Percentiles rank a stretch among this genome's conserved stretches.
Conservation (phyloP, 1,140 invertebrate species). For the Neodiprion fabricii region DNA sequence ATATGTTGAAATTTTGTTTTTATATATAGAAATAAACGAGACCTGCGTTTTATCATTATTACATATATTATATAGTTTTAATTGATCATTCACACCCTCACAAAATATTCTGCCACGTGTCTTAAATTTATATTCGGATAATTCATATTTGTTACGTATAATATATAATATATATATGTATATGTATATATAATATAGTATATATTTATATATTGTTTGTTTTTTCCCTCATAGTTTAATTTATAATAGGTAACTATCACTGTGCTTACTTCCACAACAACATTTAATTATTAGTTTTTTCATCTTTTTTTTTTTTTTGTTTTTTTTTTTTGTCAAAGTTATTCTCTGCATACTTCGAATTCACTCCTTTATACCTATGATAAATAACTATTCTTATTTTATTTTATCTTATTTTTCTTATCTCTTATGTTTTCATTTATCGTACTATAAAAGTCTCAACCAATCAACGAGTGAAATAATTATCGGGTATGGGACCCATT, state of each 20-base stretch:
- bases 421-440: not conserved
- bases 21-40: not conserved
- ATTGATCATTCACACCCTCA: constrained; percentile 30
- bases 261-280: constrained; percentile 45
- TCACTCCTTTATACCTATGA: constrained; percentile 15
- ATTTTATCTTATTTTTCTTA: constrained; percentile 7
- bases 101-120: constrained; percentile 47
- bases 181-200: no score
- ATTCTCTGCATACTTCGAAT: constrained; percentile 21
- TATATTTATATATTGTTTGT: no score
- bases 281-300: constrained; percentile 38
- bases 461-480: no score
- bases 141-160: no score
- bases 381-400: constrained; percentile 8
- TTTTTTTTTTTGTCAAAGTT: constrained; percentile 19
- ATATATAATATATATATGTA: no score
- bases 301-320: no score
- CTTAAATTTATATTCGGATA: constrained; percentile 34
- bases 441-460: no score
- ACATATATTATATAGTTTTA: constrained; percentile 30
- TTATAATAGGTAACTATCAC: constrained; percentile 46
- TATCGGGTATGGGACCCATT: no score
- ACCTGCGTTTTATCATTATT: not conserved
- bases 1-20: not conserved
- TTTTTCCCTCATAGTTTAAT: not conserved